Conservation (phyloP, 2,113 vertebrate genomes). For the Salminus brasiliensis region DNA sequence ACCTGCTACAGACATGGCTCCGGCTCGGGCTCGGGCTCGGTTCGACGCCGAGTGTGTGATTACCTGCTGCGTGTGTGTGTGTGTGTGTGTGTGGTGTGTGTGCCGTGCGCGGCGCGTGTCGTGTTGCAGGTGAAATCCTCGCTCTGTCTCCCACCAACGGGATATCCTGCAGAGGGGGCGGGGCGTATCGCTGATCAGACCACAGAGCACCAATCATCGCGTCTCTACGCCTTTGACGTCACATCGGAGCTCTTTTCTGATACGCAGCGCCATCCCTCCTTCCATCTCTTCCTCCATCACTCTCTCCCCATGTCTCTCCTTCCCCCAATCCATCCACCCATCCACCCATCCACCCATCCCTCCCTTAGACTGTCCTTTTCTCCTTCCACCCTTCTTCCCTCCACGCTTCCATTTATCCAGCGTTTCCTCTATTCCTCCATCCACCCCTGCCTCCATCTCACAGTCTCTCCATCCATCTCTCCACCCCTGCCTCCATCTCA, state of each 20-base stretch:
- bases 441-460: too few relatives aligned
- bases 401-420: too few relatives aligned
- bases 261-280: too few relatives aligned
- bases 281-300: too few relatives aligned
- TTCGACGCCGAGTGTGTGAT: not conserved
- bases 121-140: conserved; percentile 8
- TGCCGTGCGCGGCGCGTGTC: not conserved
- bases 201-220: not conserved
- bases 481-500: too few relatives aligned
- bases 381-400: too few relatives aligned
- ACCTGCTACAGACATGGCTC: conserved; percentile 41
- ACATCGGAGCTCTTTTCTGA: not conserved
- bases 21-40: not conserved
- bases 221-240: not conserved
- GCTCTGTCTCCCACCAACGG: not conserved
- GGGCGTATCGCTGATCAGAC: not conserved
- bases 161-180: not conserved
- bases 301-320: too few relatives aligned
- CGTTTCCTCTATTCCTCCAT: too few relatives aligned
- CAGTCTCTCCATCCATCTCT: too few relatives aligned
- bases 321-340: too few relatives aligned
- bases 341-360: too few relatives aligned
- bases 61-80: not conserved
- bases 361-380: too few relatives aligned
- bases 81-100: not conserved